phyloP scores from a whole-genome alignment of 2,888 invertebrate genomes.

The Lacanobia wlatinum region DNA sequence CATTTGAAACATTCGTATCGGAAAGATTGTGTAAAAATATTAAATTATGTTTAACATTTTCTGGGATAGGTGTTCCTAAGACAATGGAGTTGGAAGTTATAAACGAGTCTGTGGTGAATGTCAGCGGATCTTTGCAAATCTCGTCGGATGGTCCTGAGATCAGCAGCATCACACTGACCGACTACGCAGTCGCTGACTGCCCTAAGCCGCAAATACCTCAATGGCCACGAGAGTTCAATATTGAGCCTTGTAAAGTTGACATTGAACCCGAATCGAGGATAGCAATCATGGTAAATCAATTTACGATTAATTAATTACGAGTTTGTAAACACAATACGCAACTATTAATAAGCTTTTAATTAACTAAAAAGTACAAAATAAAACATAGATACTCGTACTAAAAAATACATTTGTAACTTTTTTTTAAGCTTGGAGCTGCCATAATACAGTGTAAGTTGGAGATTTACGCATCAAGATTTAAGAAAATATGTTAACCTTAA shows the following conservation, averaged over 20 bases:
- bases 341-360: neutral
- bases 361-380: no score
- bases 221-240: conserved; percentile 90
- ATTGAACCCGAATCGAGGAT: conserved; percentile 86
- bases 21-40: neutral
- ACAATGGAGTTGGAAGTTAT: conserved; percentile 85
- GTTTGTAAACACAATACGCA: neutral
- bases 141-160: conserved; percentile 90
- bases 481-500: no score
- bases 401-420: no score
- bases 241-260: conserved; percentile 85
- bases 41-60: conserved; percentile 8
- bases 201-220: conserved; percentile 83
- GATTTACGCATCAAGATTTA: no score
- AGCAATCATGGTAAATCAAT: conserved; percentile 80
- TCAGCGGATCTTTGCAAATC: conserved; percentile 87
- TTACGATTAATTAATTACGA: neutral
- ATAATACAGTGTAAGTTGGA: no score
- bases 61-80: conserved; percentile 85
- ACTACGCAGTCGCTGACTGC: conserved; percentile 82
- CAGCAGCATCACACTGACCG: conserved; percentile 85
- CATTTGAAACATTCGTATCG: neutral
- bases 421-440: no score
- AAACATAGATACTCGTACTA: no score
- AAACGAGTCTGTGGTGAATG: conserved; percentile 90